Evolutionary conservation across 2,888 invertebrate species (phyloP).

Genomic region (Eucriotettix oculatus): DNA sequence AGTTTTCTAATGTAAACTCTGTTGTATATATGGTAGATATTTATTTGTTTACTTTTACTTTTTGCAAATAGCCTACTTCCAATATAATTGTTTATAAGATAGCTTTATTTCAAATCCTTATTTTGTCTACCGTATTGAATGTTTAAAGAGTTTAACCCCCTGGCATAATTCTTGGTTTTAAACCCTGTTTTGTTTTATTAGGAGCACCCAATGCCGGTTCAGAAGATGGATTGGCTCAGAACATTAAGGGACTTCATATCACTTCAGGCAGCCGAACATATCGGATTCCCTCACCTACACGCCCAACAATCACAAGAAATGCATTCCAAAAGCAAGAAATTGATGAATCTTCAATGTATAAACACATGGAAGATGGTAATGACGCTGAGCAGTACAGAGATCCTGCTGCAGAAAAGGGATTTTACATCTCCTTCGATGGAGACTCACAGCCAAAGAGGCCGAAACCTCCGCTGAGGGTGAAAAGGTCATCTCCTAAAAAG

Average conservation of each 20-base stretch:
- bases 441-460: constrained; percentile 67
- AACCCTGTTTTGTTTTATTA: background rate
- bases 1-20: too few relatives aligned
- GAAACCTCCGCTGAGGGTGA: constrained; percentile 68
- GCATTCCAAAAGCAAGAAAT: constrained; percentile 40
- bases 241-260: constrained; percentile 63
- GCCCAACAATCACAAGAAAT: constrained; percentile 51
- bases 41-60: too few relatives aligned
- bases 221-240: constrained; percentile 30
- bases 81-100: background rate
- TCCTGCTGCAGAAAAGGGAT: constrained; percentile 49
- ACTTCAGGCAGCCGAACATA: constrained; percentile 78
- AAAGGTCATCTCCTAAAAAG: constrained; percentile 61
- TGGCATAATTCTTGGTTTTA: too few relatives aligned
- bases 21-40: too few relatives aligned
- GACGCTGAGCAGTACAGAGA: constrained; percentile 19
- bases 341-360: background rate
- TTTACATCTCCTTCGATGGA: constrained; percentile 87
- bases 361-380: constrained; percentile 11
- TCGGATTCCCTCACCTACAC: constrained; percentile 74
- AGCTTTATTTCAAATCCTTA: background rate
- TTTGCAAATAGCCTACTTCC: too few relatives aligned
- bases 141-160: too few relatives aligned
- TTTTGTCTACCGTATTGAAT: too few relatives aligned
- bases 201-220: constrained; percentile 1